A percentile compares a stretch with the other conserved stretches of the same genome.
Evolutionary conservation across 2,797 vertebrate genomes (phyloP).

Genomic region (Mormyrus proboscirostris): DNA sequence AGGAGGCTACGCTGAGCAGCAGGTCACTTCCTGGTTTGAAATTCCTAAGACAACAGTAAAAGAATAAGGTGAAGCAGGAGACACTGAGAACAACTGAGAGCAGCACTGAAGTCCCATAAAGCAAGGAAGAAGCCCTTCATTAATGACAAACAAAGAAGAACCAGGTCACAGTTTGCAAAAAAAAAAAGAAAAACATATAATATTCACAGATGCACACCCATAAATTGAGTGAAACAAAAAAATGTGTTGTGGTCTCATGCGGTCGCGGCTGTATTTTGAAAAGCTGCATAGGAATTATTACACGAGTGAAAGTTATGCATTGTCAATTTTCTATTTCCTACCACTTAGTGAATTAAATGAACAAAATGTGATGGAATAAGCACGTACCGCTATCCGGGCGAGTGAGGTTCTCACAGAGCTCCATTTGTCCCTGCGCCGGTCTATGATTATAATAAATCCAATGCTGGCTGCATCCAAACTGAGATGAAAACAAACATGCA

Average conservation of each 20-base stretch:
- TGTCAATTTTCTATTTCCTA: not conserved
- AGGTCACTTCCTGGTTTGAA: too few species aligned
- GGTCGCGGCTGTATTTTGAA: not conserved
- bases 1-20: not conserved
- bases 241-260: too few species aligned
- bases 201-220: too few species aligned
- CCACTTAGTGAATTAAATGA: not conserved
- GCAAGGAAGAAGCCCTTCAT: too few species aligned
- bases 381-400: slow-evolving; percentile 79
- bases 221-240: too few species aligned
- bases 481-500: slow-evolving; percentile 33
- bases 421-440: slow-evolving; percentile 93
- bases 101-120: too few species aligned
- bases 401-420: slow-evolving; percentile 86
- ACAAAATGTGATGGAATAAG: not conserved
- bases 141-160: too few species aligned
- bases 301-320: not conserved
- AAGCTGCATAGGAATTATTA: not conserved
- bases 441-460: slow-evolving; percentile 88
- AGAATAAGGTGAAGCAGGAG: not conserved
- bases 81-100: not conserved
- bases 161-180: too few species aligned
- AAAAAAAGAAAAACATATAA: too few species aligned
- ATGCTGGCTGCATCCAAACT: slow-evolving; percentile 91
- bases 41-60: too few species aligned